Evolutionary conservation across 2,888 invertebrate species (phyloP), one percentile per base, ranked within the genome.

Genomic region (Aleiodes testaceus): DNA sequence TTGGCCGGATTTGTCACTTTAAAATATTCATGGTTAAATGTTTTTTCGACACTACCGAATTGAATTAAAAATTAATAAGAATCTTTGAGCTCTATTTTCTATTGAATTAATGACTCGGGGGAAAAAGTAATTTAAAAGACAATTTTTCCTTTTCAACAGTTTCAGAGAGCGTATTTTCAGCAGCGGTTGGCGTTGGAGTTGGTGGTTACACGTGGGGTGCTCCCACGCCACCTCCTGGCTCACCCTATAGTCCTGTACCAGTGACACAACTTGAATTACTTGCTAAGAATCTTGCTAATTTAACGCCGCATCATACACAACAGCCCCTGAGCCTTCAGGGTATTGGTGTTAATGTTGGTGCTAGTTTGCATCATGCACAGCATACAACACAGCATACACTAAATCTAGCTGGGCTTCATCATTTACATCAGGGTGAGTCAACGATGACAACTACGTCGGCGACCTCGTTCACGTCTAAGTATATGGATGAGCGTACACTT

Each of bases 81-180:
- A 49, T 26, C 26, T 16, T 44, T 47, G 20, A 49, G 9, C 47
- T 65, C 18, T n/a, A 18, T 49, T 66, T 66, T 18, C 36, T 18
- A 18, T 18, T 49, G 7, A 30, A n/a, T 11, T 11, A 16, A 14
- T 4, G 18, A 14, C 50, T 26, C 4, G 6, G 16, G 66, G 44
- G 36, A 53, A 6, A 66, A 16, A 26, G 22, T 61, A 26, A 22
- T 26, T 66, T 59, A 50, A 45, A 59, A 59, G n/a, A 52, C 53
- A 68, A 44, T 45, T 64, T 47, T 26, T 52, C 2, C 9, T 20
- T 20, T 52, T 63, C 44, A 18, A 74, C 88, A 91, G 91, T 92
- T 85, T 90, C 92, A 85, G 92, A 93, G 88, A 92, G 92, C 78
- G 87, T 92, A 79, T 92, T 92, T 88, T 91, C 92, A 55, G 89